Percentiles rank a stretch among this genome's conserved stretches.
phyloP scores from a whole-genome alignment of 2,888 invertebrate species.

The Colletes collaris region DNA sequence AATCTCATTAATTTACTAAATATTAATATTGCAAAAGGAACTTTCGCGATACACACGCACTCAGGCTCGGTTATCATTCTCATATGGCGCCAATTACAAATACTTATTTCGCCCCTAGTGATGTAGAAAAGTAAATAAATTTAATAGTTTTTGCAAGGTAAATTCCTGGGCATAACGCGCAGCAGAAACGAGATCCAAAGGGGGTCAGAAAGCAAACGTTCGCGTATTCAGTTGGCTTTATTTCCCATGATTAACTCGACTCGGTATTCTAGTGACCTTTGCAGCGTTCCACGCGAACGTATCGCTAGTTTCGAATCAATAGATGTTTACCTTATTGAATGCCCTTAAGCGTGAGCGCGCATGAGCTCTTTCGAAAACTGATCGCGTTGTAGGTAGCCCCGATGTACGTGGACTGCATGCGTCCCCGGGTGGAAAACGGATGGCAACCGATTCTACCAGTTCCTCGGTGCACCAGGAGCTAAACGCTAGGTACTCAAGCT shows the following conservation, averaged over 20 bases:
- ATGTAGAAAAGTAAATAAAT: neutral
- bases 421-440: constrained; percentile 19
- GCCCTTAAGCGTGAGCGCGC: constrained; percentile 25
- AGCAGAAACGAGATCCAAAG: neutral
- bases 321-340: constrained; percentile 51
- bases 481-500: neutral
- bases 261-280: constrained; percentile 27
- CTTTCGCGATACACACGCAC: too few species aligned
- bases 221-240: constrained; percentile 9
- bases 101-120: too few species aligned
- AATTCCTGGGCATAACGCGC: neutral
- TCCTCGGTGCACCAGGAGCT: neutral
- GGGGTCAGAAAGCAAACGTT: neutral
- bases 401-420: constrained; percentile 43
- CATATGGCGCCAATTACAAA: too few species aligned
- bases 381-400: constrained; percentile 6
- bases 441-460: constrained; percentile 22
- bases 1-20: too few species aligned
- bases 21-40: too few species aligned
- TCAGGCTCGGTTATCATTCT: too few species aligned
- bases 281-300: constrained; percentile 6
- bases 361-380: constrained; percentile 30
- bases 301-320: constrained; percentile 42
- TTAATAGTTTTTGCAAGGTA: neutral
- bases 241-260: constrained; percentile 37